Conservation (phyloP, 2,113 vertebrate genomes). For the Corythoichthys intestinalis region DNA sequence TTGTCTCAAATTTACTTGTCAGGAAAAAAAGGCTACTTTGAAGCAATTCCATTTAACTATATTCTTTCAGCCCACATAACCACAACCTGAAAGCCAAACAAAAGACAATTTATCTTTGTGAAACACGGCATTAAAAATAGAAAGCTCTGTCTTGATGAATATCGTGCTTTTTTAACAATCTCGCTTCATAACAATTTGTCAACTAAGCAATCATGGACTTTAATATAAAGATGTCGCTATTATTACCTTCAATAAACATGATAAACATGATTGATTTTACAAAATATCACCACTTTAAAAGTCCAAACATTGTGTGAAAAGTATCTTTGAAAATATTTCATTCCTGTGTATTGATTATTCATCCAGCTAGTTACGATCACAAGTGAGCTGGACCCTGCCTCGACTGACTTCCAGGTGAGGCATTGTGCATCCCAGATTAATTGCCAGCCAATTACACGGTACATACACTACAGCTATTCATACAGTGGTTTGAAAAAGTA, state of each 20-base stretch:
- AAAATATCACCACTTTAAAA: not conserved
- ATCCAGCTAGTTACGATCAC: not conserved
- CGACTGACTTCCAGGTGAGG: too few species aligned
- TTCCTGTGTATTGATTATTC: not conserved
- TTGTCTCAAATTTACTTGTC: constrained; percentile 9
- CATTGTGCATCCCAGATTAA: too few species aligned
- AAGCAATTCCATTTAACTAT: constrained; percentile 10
- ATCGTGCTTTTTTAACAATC: not conserved
- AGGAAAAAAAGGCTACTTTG: constrained; percentile 19
- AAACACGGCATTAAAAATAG: constrained; percentile 11
- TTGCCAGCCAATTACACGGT: too few species aligned
- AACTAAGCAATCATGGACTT: not conserved
- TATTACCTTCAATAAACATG: not conserved
- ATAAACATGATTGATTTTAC: not conserved
- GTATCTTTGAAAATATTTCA: not conserved
- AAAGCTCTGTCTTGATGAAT: not conserved
- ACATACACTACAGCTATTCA: too few species aligned
- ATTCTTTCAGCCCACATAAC: constrained; percentile 1
- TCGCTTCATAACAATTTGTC: not conserved
- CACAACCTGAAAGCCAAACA: constrained; percentile 7
- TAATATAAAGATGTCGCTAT: not conserved
- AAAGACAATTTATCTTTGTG: constrained; percentile 8
- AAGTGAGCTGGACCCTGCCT: not conserved
- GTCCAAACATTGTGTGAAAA: not conserved
- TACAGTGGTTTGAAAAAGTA: too few species aligned